Conservation (phyloP, 2,888 invertebrate species). For the Sisyra nigra region DNA sequence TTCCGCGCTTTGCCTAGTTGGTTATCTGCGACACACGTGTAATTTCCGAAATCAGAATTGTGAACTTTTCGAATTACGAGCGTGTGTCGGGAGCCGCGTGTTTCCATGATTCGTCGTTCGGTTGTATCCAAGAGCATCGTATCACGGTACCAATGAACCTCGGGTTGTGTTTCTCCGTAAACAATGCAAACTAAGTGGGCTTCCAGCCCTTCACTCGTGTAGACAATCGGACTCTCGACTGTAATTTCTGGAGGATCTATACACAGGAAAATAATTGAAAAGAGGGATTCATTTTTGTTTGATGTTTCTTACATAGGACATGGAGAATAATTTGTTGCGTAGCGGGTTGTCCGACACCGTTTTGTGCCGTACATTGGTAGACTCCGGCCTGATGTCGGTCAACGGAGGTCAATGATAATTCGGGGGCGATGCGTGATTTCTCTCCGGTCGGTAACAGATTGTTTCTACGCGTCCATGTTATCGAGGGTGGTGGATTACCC, state of each 20-base stretch:
- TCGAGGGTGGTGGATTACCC: slow-evolving; percentile 34
- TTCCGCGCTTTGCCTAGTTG: slow-evolving; percentile 46
- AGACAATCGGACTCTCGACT: slow-evolving; percentile 45
- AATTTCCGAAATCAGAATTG: slow-evolving; percentile 50
- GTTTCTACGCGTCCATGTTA: slow-evolving; percentile 35
- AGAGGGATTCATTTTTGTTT: not conserved
- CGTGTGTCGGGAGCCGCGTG: slow-evolving; percentile 46
- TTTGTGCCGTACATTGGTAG: slow-evolving; percentile 44
- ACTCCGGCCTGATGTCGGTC: slow-evolving; percentile 45
- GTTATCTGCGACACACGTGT: slow-evolving; percentile 53
- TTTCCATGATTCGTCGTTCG: slow-evolving; percentile 47
- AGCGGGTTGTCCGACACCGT: slow-evolving; percentile 44
- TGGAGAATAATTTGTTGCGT: slow-evolving; percentile 42
- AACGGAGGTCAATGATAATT: slow-evolving; percentile 40
- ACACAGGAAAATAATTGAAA: not conserved
- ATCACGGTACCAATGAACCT: slow-evolving; percentile 51
- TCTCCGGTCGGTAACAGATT: slow-evolving; percentile 38
- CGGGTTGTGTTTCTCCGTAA: slow-evolving; percentile 48
- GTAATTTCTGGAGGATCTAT: slow-evolving; percentile 40
- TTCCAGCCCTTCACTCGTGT: slow-evolving; percentile 49
- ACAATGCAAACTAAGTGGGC: slow-evolving; percentile 51
- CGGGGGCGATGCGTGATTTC: slow-evolving; percentile 40
- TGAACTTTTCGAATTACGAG: slow-evolving; percentile 51
- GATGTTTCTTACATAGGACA: slow-evolving; percentile 42
- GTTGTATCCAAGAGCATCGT: slow-evolving; percentile 51